These are phyloP conservation scores for Cynodonichthys magdalenae DNA, from an alignment of 2,797 vertebrate species.

Conservation along the genomic window DNA sequence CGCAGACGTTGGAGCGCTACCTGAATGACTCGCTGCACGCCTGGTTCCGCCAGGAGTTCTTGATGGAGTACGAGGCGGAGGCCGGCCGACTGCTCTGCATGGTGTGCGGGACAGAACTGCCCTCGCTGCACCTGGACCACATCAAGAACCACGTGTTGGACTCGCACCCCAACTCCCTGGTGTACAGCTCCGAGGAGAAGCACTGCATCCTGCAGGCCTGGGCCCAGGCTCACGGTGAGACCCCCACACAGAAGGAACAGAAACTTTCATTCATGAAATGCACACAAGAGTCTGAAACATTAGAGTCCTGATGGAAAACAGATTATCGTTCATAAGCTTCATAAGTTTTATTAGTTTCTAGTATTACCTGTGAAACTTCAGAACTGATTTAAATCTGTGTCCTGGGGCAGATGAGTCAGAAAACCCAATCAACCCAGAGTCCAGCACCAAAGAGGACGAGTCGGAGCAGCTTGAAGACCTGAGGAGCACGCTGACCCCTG, in stretches of 20 bases:
- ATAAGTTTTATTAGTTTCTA: too few species aligned
- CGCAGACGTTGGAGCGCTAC: conserved; percentile 85
- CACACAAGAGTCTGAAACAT: too few species aligned
- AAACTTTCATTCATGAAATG: too few species aligned
- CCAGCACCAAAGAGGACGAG: conserved; percentile 71
- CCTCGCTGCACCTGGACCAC: conserved; percentile 90
- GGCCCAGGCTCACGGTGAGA: conserved; percentile 80
- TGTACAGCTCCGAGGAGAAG: conserved; percentile 87
- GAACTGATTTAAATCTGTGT: background rate
- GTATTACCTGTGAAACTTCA: background rate
- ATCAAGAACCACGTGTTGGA: conserved; percentile 90
- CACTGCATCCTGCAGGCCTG: conserved; percentile 89
- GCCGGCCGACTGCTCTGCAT: conserved; percentile 88
- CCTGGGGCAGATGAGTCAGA: conserved; percentile 54
- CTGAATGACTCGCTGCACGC: conserved; percentile 91
- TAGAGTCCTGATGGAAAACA: too few species aligned
- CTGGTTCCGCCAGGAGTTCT: conserved; percentile 92
- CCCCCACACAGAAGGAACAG: accelerated
- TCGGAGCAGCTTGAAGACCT: conserved; percentile 55
- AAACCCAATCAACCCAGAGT: conserved; percentile 73
- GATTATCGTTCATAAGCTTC: too few species aligned
- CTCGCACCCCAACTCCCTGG: conserved; percentile 87
- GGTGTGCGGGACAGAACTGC: conserved; percentile 87
- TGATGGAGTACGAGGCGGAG: conserved; percentile 92
- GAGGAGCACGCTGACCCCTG: conserved; percentile 42